A percentile compares a stretch with the other conserved stretches of the same genome.
These are phyloP conservation scores for Cylindroiulus punctatus DNA, from an alignment of 2,888 invertebrate species.

Conservation along the genomic window DNA sequence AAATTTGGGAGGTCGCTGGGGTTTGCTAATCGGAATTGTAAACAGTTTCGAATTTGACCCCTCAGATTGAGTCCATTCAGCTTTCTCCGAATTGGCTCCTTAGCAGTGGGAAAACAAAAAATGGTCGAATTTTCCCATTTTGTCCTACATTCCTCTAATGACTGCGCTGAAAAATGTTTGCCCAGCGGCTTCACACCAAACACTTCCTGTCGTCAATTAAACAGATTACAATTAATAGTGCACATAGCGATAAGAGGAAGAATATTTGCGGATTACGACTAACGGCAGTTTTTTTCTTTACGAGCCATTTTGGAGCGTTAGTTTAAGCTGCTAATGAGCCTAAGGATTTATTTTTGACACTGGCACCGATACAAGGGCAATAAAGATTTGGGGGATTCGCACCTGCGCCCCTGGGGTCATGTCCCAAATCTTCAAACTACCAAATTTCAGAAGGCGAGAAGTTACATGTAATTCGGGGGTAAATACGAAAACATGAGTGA, in stretches of 20 bases:
- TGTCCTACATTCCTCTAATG: background rate
- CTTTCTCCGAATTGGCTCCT: background rate
- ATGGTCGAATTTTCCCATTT: background rate
- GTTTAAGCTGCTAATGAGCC: background rate
- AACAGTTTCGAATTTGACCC: constrained; percentile 6
- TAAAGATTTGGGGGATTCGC: background rate
- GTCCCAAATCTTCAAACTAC: background rate
- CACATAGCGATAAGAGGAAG: no score
- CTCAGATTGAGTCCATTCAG: background rate
- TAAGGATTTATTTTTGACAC: background rate
- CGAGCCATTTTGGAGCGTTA: background rate
- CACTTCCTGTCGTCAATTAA: background rate
- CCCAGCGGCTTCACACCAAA: background rate
- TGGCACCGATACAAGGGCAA: background rate
- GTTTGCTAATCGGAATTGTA: background rate
- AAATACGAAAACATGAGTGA: no score
- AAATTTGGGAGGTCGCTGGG: background rate
- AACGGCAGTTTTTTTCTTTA: no score
- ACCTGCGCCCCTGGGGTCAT: constrained; percentile 21
- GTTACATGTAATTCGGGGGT: background rate
- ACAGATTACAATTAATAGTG: no score
- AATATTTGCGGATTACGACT: no score
- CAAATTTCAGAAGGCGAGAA: background rate
- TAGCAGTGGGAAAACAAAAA: background rate
- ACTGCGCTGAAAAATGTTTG: background rate